Conservation (phyloP, 2,797 vertebrate genomes). For the Eulemur rubriventer region DNA sequence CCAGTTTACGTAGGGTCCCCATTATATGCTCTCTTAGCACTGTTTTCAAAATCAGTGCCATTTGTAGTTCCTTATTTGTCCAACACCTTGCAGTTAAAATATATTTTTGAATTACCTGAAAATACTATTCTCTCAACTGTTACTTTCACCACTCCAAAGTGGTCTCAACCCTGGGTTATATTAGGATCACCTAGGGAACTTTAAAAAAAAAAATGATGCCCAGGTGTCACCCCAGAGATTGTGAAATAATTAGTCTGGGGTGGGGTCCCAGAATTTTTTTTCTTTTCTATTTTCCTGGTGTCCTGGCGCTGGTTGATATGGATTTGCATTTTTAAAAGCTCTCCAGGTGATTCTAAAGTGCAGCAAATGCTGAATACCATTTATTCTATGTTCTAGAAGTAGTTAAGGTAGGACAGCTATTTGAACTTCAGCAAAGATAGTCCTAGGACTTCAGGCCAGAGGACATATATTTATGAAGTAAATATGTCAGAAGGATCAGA, state of each 20-base stretch:
- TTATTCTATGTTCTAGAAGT: neutral
- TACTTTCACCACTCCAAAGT: neutral
- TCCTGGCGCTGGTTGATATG: neutral
- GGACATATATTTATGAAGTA: neutral
- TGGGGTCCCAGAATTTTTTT: neutral
- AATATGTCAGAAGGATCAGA: neutral
- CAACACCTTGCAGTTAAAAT: neutral
- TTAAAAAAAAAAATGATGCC: neutral
- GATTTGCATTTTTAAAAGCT: neutral
- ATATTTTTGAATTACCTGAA: neutral
- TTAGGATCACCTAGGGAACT: neutral
- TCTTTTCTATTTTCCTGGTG: neutral
- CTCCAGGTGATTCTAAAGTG: neutral
- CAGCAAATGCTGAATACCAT: neutral
- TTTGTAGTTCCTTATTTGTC: neutral
- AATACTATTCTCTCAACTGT: neutral
- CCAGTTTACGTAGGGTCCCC: neutral
- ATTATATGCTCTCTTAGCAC: neutral
- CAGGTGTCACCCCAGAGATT: neutral
- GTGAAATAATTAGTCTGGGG: neutral
- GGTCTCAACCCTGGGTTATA: neutral
- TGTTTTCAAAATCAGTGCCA: neutral
- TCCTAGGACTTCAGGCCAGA: neutral
- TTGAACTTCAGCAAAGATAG: neutral
- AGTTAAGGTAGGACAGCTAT: neutral